Evolutionary conservation across 1,140 invertebrate species (phyloP).

Genomic region (Glossosoma conforme): DNA sequence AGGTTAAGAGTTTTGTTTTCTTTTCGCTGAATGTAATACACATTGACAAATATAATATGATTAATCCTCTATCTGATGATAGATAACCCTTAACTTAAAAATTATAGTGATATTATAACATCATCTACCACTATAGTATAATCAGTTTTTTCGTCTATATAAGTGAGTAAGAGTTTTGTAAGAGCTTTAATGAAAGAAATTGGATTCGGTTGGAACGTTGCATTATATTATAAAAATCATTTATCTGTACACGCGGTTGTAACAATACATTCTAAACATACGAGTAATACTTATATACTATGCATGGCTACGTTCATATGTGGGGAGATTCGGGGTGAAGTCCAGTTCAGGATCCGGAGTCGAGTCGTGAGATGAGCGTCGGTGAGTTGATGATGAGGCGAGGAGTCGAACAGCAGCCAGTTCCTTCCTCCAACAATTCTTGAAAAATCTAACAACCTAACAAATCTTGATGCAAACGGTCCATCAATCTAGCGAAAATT

Average conservation of each 20-base stretch:
- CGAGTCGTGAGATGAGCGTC: neutral
- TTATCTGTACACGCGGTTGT: slow-evolving; percentile 28
- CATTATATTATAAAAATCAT: slow-evolving; percentile 19
- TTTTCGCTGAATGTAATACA: too few relatives aligned
- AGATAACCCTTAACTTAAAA: too few relatives aligned
- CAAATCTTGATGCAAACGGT: too few relatives aligned
- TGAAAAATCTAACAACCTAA: neutral
- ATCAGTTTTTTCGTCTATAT: too few relatives aligned
- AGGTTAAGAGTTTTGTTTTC: too few relatives aligned
- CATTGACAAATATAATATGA: too few relatives aligned
- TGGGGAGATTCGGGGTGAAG: neutral
- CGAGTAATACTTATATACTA: slow-evolving; percentile 12
- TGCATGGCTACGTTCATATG: slow-evolving; percentile 2
- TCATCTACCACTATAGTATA: too few relatives aligned
- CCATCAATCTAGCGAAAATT: too few relatives aligned
- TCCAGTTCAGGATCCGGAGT: neutral
- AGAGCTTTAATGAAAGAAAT: slow-evolving; percentile 1
- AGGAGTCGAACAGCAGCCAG: neutral
- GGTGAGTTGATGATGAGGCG: neutral
- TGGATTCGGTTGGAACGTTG: slow-evolving; percentile 10
- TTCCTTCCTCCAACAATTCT: neutral
- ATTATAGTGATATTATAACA: too few relatives aligned
- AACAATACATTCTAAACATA: slow-evolving; percentile 21
- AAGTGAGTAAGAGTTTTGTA: too few relatives aligned
- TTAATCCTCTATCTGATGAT: too few relatives aligned